phyloP scores from a whole-genome alignment of 2,797 vertebrate species.

The Mallotus villosus region DNA sequence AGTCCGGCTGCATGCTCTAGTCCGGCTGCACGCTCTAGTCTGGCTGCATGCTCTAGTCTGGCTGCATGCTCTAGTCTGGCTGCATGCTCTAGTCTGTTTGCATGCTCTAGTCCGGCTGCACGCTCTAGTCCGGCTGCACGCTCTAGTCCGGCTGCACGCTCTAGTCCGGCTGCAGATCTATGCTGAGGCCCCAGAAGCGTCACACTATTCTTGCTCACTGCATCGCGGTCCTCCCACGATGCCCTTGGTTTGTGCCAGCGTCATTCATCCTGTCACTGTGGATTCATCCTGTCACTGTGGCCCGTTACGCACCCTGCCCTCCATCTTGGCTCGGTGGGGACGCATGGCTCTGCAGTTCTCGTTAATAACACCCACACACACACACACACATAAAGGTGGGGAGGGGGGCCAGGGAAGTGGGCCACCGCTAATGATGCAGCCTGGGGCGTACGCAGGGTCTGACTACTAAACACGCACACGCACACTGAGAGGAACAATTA shows the following conservation, averaged over 20 bases:
- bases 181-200: neutral
- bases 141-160: too few relatives aligned
- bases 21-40: too few relatives aligned
- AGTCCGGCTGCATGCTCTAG: too few relatives aligned
- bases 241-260: slow-evolving; percentile 49
- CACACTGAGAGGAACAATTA: neutral
- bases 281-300: slow-evolving; percentile 56
- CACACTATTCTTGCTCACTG: slow-evolving; percentile 34
- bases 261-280: too few relatives aligned
- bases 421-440: slow-evolving; percentile 18
- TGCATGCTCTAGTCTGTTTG: too few relatives aligned
- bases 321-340: slow-evolving; percentile 57
- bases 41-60: too few relatives aligned
- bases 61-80: too few relatives aligned
- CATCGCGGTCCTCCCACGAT: slow-evolving; percentile 32
- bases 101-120: too few relatives aligned
- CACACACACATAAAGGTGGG: slow-evolving; percentile 24
- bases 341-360: slow-evolving; percentile 53
- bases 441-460: neutral
- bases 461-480: neutral
- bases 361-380: slow-evolving; percentile 57
- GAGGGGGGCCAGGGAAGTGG: slow-evolving; percentile 31
- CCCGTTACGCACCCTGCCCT: slow-evolving; percentile 55
- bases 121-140: too few relatives aligned
- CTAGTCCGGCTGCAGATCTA: too few relatives aligned